A percentile compares a stretch with the other conserved stretches of the same genome.
Conservation (phyloP, 2,797 vertebrate species). For the Zenarchopterus dispar region DNA sequence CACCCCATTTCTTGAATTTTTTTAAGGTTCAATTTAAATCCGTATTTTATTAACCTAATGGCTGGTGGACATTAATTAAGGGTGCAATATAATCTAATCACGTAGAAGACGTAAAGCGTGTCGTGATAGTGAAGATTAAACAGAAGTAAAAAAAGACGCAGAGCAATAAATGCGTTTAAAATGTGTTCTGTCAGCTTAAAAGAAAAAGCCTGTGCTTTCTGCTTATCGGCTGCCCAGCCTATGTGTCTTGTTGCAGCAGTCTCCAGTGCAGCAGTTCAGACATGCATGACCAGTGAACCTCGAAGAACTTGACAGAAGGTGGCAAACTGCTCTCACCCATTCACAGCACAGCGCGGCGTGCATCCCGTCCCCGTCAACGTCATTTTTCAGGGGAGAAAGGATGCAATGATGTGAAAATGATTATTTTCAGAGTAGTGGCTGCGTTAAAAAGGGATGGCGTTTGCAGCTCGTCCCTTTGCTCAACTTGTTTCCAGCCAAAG, state of each 20-base stretch:
- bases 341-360: conserved; percentile 32
- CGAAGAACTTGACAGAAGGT: conserved; percentile 51
- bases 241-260: conserved; percentile 46
- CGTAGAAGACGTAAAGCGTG: background rate
- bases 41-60: no score
- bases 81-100: background rate
- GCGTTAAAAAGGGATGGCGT: conserved; percentile 8
- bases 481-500: conserved; percentile 31
- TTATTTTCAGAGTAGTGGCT: no score
- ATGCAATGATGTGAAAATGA: no score
- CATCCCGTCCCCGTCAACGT: background rate
- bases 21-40: no score
- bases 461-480: conserved; percentile 7
- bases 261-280: conserved; percentile 67
- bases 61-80: no score
- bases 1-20: no score
- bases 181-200: conserved; percentile 1
- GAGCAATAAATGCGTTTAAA: background rate
- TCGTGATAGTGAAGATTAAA: no score
- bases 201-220: background rate
- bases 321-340: conserved; percentile 20
- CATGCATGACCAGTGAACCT: conserved; percentile 59
- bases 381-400: no score
- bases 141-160: background rate
- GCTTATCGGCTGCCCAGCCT: conserved; percentile 20